phyloP scores from a whole-genome alignment of 2,113 vertebrate genomes.

The Motacilla alba region DNA sequence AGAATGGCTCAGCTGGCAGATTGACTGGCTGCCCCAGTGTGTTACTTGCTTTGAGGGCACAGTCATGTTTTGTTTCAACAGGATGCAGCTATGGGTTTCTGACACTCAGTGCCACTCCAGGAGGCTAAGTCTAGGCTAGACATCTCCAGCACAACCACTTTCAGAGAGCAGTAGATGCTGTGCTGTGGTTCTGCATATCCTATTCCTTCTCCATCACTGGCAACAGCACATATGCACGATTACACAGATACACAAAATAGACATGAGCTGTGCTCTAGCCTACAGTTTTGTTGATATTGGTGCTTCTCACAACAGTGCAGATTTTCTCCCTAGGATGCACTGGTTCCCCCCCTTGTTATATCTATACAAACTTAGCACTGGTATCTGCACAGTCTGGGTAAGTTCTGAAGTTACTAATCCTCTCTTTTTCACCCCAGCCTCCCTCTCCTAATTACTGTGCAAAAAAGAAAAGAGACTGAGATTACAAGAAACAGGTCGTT shows the following conservation, averaged over 20 bases:
- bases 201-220: neutral
- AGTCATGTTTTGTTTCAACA: neutral
- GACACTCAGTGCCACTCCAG: neutral
- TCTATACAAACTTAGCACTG: neutral
- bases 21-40: too few species aligned
- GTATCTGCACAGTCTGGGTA: neutral
- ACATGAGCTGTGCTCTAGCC: neutral
- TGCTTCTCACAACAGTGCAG: rapidly evolving
- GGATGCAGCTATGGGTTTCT: neutral
- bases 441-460: neutral
- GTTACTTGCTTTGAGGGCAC: neutral
- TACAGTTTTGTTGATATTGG: neutral
- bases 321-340: neutral
- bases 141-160: neutral
- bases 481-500: neutral
- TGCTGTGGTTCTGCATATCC: neutral
- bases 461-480: neutral
- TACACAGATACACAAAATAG: neutral
- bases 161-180: neutral
- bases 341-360: neutral
- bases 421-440: neutral
- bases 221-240: neutral
- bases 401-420: neutral
- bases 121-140: neutral
- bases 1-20: neutral